These are phyloP conservation scores for Glaucidium brasilianum DNA, from an alignment of 2,113 vertebrate genomes.

Conservation along the genomic window DNA sequence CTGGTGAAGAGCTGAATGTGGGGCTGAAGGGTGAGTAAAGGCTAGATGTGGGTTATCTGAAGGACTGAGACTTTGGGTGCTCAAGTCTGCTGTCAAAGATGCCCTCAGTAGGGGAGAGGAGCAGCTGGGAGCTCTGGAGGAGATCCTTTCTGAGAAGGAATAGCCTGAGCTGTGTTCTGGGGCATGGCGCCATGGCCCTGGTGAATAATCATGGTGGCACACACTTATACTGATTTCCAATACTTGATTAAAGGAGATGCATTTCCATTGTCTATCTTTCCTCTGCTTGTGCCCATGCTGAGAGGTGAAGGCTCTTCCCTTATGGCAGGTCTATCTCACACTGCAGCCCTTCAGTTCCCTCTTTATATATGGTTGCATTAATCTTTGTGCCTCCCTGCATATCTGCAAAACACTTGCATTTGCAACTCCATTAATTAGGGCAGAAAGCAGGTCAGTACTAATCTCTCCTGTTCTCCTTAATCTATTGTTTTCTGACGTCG, in stretches of 20 bases:
- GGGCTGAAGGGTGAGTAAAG: neutral
- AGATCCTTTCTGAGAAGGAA: neutral
- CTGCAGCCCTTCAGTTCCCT: neutral
- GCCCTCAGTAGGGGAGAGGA: neutral
- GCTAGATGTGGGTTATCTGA: neutral
- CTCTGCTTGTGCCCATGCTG: neutral
- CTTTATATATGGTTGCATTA: neutral
- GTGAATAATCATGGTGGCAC: neutral
- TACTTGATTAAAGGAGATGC: neutral
- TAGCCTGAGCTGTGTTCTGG: neutral
- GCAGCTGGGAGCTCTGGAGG: neutral
- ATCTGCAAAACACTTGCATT: neutral
- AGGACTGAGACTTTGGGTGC: neutral
- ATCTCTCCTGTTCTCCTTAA: neutral
- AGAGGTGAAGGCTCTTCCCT: neutral
- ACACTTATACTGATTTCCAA: neutral
- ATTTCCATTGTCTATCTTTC: neutral
- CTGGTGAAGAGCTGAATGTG: neutral
- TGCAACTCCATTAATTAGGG: neutral
- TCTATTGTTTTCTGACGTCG: slow-evolving; percentile 21
- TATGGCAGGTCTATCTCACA: neutral
- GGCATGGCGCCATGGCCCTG: neutral
- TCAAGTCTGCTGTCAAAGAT: neutral
- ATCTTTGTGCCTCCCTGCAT: neutral
- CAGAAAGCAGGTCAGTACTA: slow-evolving; percentile 10